Evolutionary conservation across 2,888 invertebrate genomes (phyloP).

Genomic region (Phytoseiulus persimilis): DNA sequence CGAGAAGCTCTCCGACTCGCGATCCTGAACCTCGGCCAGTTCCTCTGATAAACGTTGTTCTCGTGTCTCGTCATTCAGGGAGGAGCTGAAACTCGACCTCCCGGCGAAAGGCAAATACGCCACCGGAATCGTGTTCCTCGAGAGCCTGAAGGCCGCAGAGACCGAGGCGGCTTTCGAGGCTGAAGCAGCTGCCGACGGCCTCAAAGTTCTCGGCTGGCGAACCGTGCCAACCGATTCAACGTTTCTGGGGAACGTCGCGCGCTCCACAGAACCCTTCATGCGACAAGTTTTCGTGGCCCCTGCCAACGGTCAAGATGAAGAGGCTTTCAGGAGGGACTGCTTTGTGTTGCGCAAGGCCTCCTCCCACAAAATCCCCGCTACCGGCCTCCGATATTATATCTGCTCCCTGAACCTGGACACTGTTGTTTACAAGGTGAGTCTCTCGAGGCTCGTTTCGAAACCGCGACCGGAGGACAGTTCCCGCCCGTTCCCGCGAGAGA

Average conservation of each 20-base stretch:
- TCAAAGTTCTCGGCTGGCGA: constrained; percentile 83
- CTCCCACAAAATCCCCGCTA: constrained; percentile 74
- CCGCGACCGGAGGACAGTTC: not conserved
- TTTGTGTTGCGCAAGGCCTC: constrained; percentile 87
- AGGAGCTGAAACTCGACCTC: constrained; percentile 68
- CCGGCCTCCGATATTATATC: constrained; percentile 83
- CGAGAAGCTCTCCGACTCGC: not conserved
- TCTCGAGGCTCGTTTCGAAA: not conserved
- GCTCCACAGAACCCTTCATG: constrained; percentile 88
- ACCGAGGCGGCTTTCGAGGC: constrained; percentile 71
- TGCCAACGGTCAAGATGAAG: constrained; percentile 30
- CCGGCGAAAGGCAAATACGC: constrained; percentile 85
- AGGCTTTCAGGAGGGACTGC: constrained; percentile 39
- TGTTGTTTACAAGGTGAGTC: constrained; percentile 74
- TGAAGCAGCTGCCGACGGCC: constrained; percentile 68
- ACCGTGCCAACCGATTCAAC: constrained; percentile 78
- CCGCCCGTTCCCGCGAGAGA: no score
- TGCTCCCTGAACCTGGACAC: constrained; percentile 83
- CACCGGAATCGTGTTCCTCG: constrained; percentile 89
- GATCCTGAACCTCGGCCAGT: no score
- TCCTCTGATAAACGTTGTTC: not conserved
- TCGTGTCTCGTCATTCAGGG: constrained; percentile 56
- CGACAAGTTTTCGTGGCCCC: constrained; percentile 58
- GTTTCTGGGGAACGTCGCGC: constrained; percentile 81
- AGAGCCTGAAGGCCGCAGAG: constrained; percentile 54